A percentile compares a stretch with the other conserved stretches of the same genome.
Evolutionary conservation across 1,140 invertebrate genomes (phyloP).

Genomic region (Phymorhynchus buccinoides): DNA sequence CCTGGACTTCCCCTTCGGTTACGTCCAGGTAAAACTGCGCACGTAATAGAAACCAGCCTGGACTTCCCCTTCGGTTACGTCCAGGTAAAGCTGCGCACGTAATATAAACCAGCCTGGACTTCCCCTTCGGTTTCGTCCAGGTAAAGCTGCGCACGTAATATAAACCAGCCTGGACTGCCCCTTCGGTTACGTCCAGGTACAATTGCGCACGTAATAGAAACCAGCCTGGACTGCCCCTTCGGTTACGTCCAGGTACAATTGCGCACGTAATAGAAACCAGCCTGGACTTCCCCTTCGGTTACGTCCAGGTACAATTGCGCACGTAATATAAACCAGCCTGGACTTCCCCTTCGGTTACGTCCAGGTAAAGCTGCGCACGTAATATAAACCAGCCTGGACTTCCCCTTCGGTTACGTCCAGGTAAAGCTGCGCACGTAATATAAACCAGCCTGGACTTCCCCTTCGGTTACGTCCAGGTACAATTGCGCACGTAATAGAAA

Average conservation of each 20-base stretch:
- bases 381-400: constrained; percentile 45
- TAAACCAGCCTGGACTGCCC: too few species aligned
- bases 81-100: constrained; percentile 41
- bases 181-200: too few species aligned
- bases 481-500: too few species aligned
- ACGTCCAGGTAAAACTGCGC: too few species aligned
- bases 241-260: constrained; percentile 56
- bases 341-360: too few species aligned
- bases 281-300: constrained; percentile 56
- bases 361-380: too few species aligned
- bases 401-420: constrained; percentile 62
- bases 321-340: too few species aligned
- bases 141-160: too few species aligned
- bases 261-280: constrained; percentile 28
- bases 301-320: constrained; percentile 55
- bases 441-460: constrained; percentile 51
- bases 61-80: constrained; percentile 60
- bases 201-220: too few species aligned
- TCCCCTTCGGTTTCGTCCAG: constrained; percentile 62
- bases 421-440: constrained; percentile 5
- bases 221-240: constrained; percentile 52
- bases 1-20: too few species aligned
- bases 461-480: constrained; percentile 61
- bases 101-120: constrained; percentile 41
- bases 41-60: constrained; percentile 44